These are phyloP conservation scores for Diphyllodes magnificus DNA, from an alignment of 2,113 vertebrate genomes.

Conservation along the genomic window DNA sequence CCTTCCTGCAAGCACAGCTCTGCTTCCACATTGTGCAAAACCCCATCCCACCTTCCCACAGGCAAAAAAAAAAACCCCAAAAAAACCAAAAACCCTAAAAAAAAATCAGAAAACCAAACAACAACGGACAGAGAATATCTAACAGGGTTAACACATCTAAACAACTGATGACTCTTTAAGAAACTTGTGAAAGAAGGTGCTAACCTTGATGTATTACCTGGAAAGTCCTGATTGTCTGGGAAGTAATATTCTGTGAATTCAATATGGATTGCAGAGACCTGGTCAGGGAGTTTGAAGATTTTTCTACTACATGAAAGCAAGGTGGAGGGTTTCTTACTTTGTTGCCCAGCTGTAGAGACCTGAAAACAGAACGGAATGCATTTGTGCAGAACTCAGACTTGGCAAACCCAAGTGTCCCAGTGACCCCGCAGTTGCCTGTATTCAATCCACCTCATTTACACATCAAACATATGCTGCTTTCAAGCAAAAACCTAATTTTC, in stretches of 20 bases:
- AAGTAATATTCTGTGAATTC: conserved; percentile 98
- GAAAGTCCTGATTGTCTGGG: conserved; percentile 83
- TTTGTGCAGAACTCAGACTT: not conserved
- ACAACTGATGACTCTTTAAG: not conserved
- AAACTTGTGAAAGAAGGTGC: conserved; percentile 10
- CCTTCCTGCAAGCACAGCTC: not conserved
- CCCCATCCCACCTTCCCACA: not conserved
- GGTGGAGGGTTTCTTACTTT: conserved; percentile 88
- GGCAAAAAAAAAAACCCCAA: not conserved
- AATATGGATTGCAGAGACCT: conserved; percentile 87
- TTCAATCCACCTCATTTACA: not conserved
- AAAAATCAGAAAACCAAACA: not conserved
- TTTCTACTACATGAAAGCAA: conserved; percentile 91
- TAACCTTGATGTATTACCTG: conserved; percentile 76
- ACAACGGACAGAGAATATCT: not conserved
- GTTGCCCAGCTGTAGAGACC: conserved; percentile 91
- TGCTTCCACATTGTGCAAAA: not conserved
- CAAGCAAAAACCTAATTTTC: not conserved
- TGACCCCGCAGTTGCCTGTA: not conserved
- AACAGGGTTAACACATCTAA: not conserved
- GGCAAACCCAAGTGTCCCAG: not conserved
- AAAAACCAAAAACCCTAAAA: not conserved
- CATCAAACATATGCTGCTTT: not conserved
- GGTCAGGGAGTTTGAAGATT: conserved; percentile 76
- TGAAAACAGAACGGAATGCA: conserved; percentile 36